Evolutionary conservation across 2,113 vertebrate genomes (phyloP).

Genomic region (Anas platyrhynchos): DNA sequence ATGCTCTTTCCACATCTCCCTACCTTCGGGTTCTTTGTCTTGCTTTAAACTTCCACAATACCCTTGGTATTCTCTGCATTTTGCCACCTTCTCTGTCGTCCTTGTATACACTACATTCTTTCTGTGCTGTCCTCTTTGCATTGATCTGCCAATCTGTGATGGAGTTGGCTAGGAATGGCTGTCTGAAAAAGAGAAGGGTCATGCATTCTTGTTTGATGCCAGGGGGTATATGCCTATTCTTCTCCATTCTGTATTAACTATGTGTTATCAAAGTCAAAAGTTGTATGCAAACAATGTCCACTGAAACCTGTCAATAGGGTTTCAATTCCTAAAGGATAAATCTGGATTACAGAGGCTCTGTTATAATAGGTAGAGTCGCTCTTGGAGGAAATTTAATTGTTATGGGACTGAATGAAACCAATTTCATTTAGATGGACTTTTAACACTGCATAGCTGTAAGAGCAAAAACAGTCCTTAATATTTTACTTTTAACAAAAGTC

Average conservation of each 20-base stretch:
- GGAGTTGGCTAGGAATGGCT: background rate
- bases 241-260: background rate
- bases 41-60: background rate
- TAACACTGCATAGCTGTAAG: background rate
- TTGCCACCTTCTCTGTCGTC: background rate
- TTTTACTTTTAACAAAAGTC: constrained; percentile 45
- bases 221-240: background rate
- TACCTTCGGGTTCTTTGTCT: background rate
- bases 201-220: background rate
- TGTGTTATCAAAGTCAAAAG: background rate
- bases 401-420: constrained; percentile 13
- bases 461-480: background rate
- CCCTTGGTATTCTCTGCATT: background rate
- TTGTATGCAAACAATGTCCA: background rate
- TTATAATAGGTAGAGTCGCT: background rate
- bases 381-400: constrained; percentile 35
- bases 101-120: background rate
- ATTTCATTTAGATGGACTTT: constrained; percentile 36
- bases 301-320: background rate
- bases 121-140: background rate
- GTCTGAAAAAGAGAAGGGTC: background rate
- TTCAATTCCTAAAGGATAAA: constrained; percentile 22
- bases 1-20: background rate
- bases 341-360: background rate
- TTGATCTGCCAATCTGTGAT: background rate